Conservation (phyloP, 2,797 vertebrate genomes). For the Aythya fuligula region DNA sequence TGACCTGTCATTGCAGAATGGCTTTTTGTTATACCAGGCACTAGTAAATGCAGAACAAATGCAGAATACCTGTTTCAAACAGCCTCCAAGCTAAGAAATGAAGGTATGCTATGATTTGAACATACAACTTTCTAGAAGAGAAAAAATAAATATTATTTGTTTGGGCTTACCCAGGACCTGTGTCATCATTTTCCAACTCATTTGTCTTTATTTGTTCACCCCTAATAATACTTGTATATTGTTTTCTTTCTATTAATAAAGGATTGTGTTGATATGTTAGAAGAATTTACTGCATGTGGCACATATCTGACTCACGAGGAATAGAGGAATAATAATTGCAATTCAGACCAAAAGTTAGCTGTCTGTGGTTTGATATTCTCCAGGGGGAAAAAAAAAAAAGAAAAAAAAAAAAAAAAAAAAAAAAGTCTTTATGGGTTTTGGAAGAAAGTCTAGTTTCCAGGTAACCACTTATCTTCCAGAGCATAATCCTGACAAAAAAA, state of each 20-base stretch:
- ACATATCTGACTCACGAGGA: neutral
- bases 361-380: neutral
- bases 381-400: neutral
- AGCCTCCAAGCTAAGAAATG: neutral
- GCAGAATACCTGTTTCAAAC: neutral
- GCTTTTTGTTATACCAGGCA: neutral
- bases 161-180: neutral
- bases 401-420: neutral
- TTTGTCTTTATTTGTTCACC: neutral
- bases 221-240: neutral
- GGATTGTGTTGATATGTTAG: neutral
- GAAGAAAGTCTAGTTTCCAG: neutral
- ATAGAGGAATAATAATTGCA: neutral
- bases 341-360: neutral
- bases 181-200: neutral
- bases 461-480: neutral
- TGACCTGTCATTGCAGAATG: neutral
- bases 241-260: neutral
- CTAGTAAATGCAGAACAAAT: neutral
- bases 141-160: neutral
- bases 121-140: neutral
- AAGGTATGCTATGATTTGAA: neutral
- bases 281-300: neutral
- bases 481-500: neutral
- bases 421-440: neutral